These are phyloP conservation scores for Sorex maritimensis DNA, from an alignment of 2,797 vertebrate species.

Conservation along the genomic window DNA sequence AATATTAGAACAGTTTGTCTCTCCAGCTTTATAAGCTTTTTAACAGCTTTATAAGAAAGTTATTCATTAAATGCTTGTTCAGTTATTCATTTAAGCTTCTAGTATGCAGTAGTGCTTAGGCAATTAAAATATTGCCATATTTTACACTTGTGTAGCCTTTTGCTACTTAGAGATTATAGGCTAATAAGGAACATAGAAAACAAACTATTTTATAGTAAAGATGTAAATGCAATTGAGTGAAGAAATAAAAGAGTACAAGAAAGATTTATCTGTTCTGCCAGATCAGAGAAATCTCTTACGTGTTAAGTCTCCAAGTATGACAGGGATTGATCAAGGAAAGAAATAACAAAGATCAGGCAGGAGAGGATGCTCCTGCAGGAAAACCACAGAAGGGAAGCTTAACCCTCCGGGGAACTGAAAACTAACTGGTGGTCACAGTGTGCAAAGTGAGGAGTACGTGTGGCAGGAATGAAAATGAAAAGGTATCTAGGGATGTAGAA, in stretches of 20 bases:
- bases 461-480: background rate
- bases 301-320: background rate
- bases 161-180: background rate
- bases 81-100: background rate
- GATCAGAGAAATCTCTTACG: background rate
- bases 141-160: slow-evolving; percentile 3
- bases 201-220: background rate
- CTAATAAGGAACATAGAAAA: background rate
- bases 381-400: background rate
- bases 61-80: slow-evolving; percentile 9
- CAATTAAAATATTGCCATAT: background rate
- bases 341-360: background rate
- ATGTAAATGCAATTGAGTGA: background rate
- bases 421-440: background rate
- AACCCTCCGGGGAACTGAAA: background rate
- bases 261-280: background rate
- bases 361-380: no score
- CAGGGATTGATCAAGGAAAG: slow-evolving; percentile 22
- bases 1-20: background rate
- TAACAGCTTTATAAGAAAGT: background rate
- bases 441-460: background rate
- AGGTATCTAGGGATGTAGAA: background rate
- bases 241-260: background rate
- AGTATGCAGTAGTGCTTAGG: background rate
- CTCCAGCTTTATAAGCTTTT: background rate